Evolutionary conservation across 1,140 invertebrate genomes (phyloP), one percentile per base, ranked within the genome.

Genomic region (Drosophila melanica): DNA sequence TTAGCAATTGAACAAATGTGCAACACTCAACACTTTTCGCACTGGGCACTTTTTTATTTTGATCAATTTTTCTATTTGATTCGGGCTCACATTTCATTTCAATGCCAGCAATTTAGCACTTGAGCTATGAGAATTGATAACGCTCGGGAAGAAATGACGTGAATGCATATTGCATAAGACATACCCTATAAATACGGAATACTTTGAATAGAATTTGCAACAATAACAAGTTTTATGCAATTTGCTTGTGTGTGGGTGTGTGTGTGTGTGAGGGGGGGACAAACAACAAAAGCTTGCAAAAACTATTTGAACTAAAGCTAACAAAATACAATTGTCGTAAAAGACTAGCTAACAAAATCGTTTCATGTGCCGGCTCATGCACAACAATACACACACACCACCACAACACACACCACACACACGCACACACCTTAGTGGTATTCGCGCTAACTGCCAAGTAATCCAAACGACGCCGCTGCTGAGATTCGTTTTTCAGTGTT

Each of bases 61-160:
- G 14, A 23, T 39, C 14, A 37, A 27, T 55, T 63, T 53, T 42
- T 63, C 59, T 58, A 70, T 70, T 70, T 57, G 72, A 62, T 69
- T 69, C 63, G 63, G 9, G 58, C 51, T 69, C 27, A 57, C 11
- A 47, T 55, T 64, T 35, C 41, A 59, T 64, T 77, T 84, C 79
- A 70, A 81, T 84, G 77, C 65, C 81, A 75, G 81, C 69, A 85
- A 85, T 85, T 85, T 85, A 77, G 69, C 81, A 85, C 77, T 85
- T 85, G 44, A 69, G 76, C 59, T 51, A 39, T 54, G 59, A 68
- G 74, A 60, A 53, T 41, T 67, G 77, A 59, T 10, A 64, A 16
- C 9, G 14, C 20, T 33, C 5, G 33, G 14, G 18, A 9, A 16
- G 11, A 16, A 42, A 50, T 16, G 7, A 6, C n/a, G 6, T n/a